Conservation (phyloP, 92 coral and sea anemone genomes). For the Virgularia gustaviana region DNA sequence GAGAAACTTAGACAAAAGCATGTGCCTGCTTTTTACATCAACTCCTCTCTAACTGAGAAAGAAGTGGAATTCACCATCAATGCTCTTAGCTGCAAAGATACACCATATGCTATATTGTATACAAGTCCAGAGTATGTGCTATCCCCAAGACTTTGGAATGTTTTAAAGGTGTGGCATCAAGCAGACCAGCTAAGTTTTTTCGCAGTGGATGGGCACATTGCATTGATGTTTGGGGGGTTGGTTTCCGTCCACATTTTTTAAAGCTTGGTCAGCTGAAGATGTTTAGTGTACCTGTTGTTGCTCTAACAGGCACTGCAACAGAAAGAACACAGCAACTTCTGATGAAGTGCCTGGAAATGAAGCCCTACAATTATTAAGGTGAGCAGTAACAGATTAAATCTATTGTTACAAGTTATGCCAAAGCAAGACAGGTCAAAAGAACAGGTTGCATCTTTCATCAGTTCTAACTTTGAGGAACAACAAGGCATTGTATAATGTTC, state of each 20-base stretch:
- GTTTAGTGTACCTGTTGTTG: conserved; percentile 21
- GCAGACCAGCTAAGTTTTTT: conserved; percentile 12
- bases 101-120: conserved; percentile 25
- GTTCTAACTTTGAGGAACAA: conserved; percentile 23
- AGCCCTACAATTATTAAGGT: conserved; percentile 2
- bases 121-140: conserved; percentile 37
- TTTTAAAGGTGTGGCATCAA: conserved; percentile 20
- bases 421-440: conserved; percentile 37
- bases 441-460: conserved; percentile 25
- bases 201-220: conserved; percentile 45
- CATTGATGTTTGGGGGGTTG: conserved; percentile 46
- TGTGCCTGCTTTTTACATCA: conserved; percentile 42
- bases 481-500: conserved; percentile 49
- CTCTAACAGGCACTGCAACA: conserved; percentile 47
- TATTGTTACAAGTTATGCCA: conserved; percentile 20
- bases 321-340: conserved; percentile 1
- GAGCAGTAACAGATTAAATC: conserved; percentile 9
- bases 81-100: conserved; percentile 12
- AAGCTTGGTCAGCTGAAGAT: conserved; percentile 35
- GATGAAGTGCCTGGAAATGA: conserved; percentile 18
- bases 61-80: conserved; percentile 36
- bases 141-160: conserved; percentile 13
- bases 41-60: conserved; percentile 35
- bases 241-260: conserved; percentile 25
- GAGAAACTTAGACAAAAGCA: conserved; percentile 38